Base-by-base conservation (phyloP, 2,888 invertebrate genomes). In the Galerucella nymphaeae region DNA sequence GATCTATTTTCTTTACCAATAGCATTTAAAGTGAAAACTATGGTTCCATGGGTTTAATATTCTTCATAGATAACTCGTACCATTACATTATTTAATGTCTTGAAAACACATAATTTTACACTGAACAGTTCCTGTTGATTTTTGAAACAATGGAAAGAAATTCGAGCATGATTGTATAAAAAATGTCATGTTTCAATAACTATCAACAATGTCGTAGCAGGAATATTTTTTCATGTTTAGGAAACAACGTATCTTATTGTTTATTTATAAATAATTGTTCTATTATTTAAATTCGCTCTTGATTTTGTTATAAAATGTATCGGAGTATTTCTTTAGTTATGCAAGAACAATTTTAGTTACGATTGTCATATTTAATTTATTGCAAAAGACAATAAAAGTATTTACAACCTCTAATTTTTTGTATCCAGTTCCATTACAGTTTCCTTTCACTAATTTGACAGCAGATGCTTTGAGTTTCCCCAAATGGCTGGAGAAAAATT, bases 71-170 rank as follows among this genome's bases (percentile, higher is more conserved):
- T 38, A n/a, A 59, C n/a, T 14, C 38, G 18, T 59, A 23, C 30
- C 59, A 59, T 59, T 38, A 59, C n/a, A 59, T 59, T 38, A 30
- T 13, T 38, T 38, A 59, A 59, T 59, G 59, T 10, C 59, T 59
- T 30, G 16, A 38, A 14, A 59, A 59, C 59, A 59, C n/a, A 38
- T 38, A 30, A 59, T 59, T 57, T 59, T 59, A 59, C 59, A 59
- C 13, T 59, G 14, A 59, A 14, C 10, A 59, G 59, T 57, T 57
- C 57, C 57, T 57, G 57, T 59, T 59, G 23, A 18, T 59, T 59
- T 38, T 59, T 9, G n/a, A 30, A 38, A 59, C 59, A 59, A 59
- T 30, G 8, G 59, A 18, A 59, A 59, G 38, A 59, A 59, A 59
- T 59, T 30, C 38, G 10, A n/a, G n/a, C 8, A 38, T 10, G 0